These are phyloP conservation scores for Datnioides undecimradiatus DNA, from an alignment of 2,113 vertebrate species.

Conservation along the genomic window DNA sequence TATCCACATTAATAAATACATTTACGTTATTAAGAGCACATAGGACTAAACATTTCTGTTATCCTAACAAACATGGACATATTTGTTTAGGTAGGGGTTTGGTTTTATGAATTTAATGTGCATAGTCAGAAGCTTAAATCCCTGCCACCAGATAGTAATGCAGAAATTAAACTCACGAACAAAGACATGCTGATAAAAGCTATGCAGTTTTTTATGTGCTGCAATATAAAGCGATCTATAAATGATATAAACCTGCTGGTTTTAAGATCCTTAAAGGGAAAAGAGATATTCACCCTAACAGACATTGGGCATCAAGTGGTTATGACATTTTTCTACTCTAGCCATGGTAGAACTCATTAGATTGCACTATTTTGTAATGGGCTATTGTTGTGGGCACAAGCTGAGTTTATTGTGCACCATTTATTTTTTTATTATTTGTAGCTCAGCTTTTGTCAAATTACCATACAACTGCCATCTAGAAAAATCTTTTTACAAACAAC, in stretches of 20 bases:
- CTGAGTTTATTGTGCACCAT: too few relatives aligned
- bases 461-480: too few relatives aligned
- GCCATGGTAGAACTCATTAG: neutral
- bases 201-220: neutral
- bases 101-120: slow-evolving; percentile 13
- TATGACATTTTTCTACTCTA: too few relatives aligned
- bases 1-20: neutral
- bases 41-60: neutral
- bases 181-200: neutral
- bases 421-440: too few relatives aligned
- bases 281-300: too few relatives aligned
- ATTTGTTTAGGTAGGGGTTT: neutral
- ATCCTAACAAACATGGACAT: slow-evolving; percentile 6
- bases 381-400: too few relatives aligned
- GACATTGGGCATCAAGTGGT: too few relatives aligned
- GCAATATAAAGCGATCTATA: neutral
- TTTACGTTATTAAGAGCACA: neutral
- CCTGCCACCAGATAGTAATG: neutral
- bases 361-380: neutral
- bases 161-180: neutral
- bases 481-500: too few relatives aligned
- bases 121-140: neutral
- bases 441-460: too few relatives aligned
- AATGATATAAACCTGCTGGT: neutral
- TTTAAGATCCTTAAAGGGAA: neutral